These are phyloP conservation scores for Dexiosoma caninum DNA, from an alignment of 2,888 invertebrate genomes.

Conservation along the genomic window DNA sequence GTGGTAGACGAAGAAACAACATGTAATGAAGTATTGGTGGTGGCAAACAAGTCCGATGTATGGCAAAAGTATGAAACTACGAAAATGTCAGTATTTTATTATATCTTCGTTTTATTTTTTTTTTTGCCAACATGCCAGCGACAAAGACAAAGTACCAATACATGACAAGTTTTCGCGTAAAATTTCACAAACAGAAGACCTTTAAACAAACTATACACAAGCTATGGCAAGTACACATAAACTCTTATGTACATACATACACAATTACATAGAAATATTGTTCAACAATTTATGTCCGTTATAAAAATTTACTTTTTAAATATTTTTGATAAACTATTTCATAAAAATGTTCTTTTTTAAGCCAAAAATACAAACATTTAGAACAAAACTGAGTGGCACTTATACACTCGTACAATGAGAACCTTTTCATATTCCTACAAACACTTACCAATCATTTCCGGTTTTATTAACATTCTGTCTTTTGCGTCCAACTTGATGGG, in stretches of 20 bases:
- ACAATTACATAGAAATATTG: no score
- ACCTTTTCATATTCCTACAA: neutral
- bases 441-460: constrained; percentile 81
- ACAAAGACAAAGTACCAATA: constrained; percentile 56
- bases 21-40: constrained; percentile 29
- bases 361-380: neutral
- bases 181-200: constrained; percentile 47
- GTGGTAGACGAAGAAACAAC: constrained; percentile 12
- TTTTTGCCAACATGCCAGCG: constrained; percentile 22
- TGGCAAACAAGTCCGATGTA: neutral
- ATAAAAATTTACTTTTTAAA: constrained; percentile 32
- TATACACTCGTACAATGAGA: neutral
- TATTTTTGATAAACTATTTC: constrained; percentile 32
- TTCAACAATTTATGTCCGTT: constrained; percentile 51
- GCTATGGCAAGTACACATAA: neutral
- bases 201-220: constrained; percentile 8
- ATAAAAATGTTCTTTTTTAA: constrained; percentile 13
- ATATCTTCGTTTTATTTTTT: constrained; percentile 5
- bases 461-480: constrained; percentile 81
- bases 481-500: constrained; percentile 82
- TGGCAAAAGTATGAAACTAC: constrained; percentile 22
- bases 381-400: neutral
- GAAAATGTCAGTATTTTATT: constrained; percentile 40
- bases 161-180: constrained; percentile 54
- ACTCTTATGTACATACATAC: no score